phyloP scores from a whole-genome alignment of 2,797 vertebrate species.

The Xyrichtys novacula region DNA sequence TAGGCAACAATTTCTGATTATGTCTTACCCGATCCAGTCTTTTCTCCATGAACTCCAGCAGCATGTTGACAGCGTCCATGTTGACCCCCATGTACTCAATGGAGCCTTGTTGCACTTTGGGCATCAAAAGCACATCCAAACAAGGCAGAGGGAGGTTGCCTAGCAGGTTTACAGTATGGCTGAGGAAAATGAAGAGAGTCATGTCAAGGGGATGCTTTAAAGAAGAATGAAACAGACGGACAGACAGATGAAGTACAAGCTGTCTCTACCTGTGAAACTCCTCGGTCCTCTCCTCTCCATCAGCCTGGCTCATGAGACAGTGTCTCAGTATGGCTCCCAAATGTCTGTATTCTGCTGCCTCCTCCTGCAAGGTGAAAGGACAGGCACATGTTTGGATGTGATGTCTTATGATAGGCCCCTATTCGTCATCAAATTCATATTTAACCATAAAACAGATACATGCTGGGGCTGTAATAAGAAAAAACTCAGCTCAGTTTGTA shows the following conservation, averaged over 20 bases:
- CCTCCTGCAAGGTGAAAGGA: slow-evolving; percentile 84
- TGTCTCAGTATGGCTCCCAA: slow-evolving; percentile 91
- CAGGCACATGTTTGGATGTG: neutral
- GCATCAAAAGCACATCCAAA: slow-evolving; percentile 90
- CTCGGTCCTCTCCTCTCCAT: slow-evolving; percentile 91
- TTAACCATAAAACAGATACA: neutral
- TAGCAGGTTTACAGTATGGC: slow-evolving; percentile 91
- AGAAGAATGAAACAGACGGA: neutral
- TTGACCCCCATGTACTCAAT: slow-evolving; percentile 94
- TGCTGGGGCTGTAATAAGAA: neutral
- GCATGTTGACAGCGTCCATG: slow-evolving; percentile 91
- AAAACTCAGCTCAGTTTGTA: neutral
- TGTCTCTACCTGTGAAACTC: slow-evolving; percentile 90
- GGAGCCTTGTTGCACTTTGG: slow-evolving; percentile 88
- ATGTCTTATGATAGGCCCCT: neutral
- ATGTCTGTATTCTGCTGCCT: slow-evolving; percentile 89
- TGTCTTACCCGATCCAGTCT: slow-evolving; percentile 89
- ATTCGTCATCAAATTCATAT: neutral
- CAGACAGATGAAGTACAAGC: neutral
- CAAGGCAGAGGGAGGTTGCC: slow-evolving; percentile 92
- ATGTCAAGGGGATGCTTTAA: neutral
- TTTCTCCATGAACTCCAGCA: slow-evolving; percentile 91
- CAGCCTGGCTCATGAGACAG: slow-evolving; percentile 89
- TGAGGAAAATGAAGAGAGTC: slow-evolving; percentile 49
- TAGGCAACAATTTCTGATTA: no score